phyloP scores from a whole-genome alignment of 2,888 invertebrate genomes.

The Hirtodrosophila trivittata region DNA sequence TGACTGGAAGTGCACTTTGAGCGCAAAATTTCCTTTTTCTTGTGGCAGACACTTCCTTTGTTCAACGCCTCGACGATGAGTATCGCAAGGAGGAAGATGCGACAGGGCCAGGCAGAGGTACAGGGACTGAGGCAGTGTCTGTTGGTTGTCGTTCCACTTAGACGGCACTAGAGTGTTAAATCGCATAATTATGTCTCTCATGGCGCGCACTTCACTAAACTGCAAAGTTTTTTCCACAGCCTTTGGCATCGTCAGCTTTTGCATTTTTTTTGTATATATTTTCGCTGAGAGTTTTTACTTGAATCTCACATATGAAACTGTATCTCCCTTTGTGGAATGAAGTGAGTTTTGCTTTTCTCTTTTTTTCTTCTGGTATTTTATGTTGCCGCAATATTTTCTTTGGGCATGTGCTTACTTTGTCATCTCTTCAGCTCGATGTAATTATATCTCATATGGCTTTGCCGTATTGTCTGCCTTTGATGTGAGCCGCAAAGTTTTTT shows the following conservation, averaged over 20 bases:
- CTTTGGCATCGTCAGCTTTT: constrained; percentile 42
- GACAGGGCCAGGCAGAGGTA: background rate
- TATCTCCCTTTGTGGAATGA: constrained; percentile 33
- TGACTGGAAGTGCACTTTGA: constrained; percentile 74
- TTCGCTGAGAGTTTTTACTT: constrained; percentile 11
- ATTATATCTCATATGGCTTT: constrained; percentile 52
- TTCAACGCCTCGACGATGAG: constrained; percentile 42
- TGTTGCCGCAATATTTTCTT: constrained; percentile 39
- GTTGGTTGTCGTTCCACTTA: constrained; percentile 69
- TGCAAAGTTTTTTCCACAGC: constrained; percentile 50
- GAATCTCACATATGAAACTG: constrained; percentile 44
- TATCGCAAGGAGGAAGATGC: constrained; percentile 27
- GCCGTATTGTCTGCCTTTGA: constrained; percentile 37
- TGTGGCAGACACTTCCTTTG: constrained; percentile 70
- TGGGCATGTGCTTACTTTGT: constrained; percentile 58
- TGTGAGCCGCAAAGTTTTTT: constrained; percentile 33
- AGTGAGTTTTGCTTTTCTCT: constrained; percentile 35
- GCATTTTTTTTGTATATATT: constrained; percentile 20
- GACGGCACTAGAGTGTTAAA: constrained; percentile 74
- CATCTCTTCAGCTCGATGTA: constrained; percentile 46
- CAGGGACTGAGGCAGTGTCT: constrained; percentile 13
- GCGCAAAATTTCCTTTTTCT: constrained; percentile 74
- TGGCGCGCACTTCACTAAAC: constrained; percentile 77
- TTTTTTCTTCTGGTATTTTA: background rate
- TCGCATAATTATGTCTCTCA: constrained; percentile 80